Conservation (phyloP, 2,113 vertebrate species). For the Xiphias gladius region DNA sequence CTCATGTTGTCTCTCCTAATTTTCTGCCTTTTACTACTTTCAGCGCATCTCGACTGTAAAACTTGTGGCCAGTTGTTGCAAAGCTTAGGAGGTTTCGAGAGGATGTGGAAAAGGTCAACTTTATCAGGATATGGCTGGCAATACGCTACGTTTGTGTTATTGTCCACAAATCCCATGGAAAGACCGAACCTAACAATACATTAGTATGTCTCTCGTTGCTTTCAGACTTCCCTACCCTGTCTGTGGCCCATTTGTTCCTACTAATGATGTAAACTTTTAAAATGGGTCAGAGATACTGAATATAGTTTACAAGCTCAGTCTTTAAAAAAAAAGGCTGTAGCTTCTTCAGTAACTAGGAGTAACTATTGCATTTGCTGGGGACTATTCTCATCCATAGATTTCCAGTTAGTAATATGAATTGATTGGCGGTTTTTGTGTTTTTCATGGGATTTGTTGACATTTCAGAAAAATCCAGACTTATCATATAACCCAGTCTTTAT, state of each 20-base stretch:
- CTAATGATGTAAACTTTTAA: neutral
- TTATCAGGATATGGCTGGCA: slow-evolving; percentile 10
- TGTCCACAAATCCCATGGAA: slow-evolving; percentile 28
- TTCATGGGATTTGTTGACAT: slow-evolving; percentile 30
- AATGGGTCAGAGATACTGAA: neutral
- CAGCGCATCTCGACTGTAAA: slow-evolving; percentile 10
- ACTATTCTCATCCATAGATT: neutral
- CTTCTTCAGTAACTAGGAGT: neutral
- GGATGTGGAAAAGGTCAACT: slow-evolving; percentile 12
- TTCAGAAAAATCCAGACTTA: slow-evolving; percentile 8
- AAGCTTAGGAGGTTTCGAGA: slow-evolving; percentile 15
- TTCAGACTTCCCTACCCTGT: neutral
- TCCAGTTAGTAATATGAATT: neutral
- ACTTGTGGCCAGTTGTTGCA: slow-evolving; percentile 8
- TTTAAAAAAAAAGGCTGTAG: neutral
- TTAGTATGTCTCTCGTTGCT: neutral
- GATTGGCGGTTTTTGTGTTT: neutral
- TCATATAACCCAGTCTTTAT: neutral
- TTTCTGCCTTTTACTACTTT: neutral
- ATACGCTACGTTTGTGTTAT: neutral
- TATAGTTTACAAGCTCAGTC: neutral
- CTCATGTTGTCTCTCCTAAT: neutral
- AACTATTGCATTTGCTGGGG: neutral
- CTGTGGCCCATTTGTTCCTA: neutral
- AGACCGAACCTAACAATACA: neutral